These are phyloP conservation scores for Anguilla pacifica DNA, from an alignment of 2,797 vertebrate genomes.

Conservation along the genomic window DNA sequence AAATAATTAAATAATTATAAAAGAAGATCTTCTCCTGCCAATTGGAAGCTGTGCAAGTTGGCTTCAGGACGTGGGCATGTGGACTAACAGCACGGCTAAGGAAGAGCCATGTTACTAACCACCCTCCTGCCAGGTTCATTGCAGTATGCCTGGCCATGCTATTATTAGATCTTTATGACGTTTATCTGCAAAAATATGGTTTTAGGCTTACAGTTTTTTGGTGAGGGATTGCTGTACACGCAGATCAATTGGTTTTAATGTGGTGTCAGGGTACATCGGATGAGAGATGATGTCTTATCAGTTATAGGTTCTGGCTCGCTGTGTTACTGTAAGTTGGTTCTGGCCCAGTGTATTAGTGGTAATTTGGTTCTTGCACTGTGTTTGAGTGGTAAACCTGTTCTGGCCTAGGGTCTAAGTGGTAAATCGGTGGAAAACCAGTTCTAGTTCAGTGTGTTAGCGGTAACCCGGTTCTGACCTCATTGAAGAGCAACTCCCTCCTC, in stretches of 20 bases:
- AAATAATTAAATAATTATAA: neutral
- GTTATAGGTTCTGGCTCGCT: neutral
- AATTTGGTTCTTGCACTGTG: neutral
- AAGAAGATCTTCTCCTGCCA: neutral
- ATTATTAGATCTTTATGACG: neutral
- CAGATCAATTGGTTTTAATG: neutral
- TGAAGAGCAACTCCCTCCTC: conserved; percentile 94
- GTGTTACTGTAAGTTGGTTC: neutral
- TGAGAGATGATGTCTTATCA: neutral
- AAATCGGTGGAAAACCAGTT: neutral
- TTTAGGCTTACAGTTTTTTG: neutral
- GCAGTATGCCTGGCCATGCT: neutral
- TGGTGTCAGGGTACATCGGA: neutral
- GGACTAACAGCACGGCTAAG: neutral
- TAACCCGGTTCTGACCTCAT: conserved; percentile 77
- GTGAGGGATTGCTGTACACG: neutral
- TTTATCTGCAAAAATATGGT: neutral
- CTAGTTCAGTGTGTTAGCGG: neutral
- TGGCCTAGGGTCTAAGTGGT: neutral
- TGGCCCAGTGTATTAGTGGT: neutral
- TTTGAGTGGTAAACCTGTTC: neutral
- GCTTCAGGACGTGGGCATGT: neutral
- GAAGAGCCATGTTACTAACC: neutral
- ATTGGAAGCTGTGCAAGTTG: neutral
- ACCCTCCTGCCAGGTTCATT: neutral